These are phyloP conservation scores for Mythimna albipuncta DNA, from an alignment of 2,888 invertebrate species.

Conservation along the genomic window DNA sequence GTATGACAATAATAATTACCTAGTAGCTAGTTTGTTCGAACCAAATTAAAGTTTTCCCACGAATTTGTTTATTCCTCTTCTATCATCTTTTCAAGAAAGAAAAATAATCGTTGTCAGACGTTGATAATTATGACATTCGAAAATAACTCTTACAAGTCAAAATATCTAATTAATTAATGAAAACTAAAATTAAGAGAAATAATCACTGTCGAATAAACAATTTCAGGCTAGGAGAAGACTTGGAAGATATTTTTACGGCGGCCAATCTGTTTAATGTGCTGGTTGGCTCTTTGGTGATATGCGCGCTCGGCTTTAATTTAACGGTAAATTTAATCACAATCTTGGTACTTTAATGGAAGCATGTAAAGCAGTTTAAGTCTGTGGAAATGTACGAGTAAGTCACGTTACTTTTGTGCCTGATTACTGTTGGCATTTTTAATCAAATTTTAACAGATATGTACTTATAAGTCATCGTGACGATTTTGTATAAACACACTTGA, in stretches of 20 bases:
- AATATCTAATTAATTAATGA: conserved; percentile 42
- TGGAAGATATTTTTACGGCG: conserved; percentile 82
- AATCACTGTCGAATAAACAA: conserved; percentile 18
- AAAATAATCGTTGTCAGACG: too few species aligned
- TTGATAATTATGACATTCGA: neutral
- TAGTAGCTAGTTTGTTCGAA: too few species aligned
- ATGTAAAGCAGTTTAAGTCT: conserved; percentile 21
- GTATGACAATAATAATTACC: too few species aligned
- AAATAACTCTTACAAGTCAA: too few species aligned
- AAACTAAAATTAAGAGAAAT: conserved; percentile 24
- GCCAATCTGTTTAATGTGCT: conserved; percentile 83
- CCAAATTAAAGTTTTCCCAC: too few species aligned
- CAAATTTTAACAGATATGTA: too few species aligned
- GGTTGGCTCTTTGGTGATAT: conserved; percentile 83
- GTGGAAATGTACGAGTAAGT: conserved; percentile 6
- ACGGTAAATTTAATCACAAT: conserved; percentile 72
- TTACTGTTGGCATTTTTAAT: neutral
- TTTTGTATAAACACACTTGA: too few species aligned
- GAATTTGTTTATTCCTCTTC: too few species aligned
- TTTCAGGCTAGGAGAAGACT: conserved; percentile 81
- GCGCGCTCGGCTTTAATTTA: conserved; percentile 84
- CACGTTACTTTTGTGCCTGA: conserved; percentile 10
- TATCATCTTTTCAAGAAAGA: too few species aligned
- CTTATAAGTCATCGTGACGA: too few species aligned
- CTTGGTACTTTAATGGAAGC: conserved; percentile 26